Evolutionary conservation across 2,888 invertebrate genomes (phyloP).

Genomic region (Zeuzera pyrina): DNA sequence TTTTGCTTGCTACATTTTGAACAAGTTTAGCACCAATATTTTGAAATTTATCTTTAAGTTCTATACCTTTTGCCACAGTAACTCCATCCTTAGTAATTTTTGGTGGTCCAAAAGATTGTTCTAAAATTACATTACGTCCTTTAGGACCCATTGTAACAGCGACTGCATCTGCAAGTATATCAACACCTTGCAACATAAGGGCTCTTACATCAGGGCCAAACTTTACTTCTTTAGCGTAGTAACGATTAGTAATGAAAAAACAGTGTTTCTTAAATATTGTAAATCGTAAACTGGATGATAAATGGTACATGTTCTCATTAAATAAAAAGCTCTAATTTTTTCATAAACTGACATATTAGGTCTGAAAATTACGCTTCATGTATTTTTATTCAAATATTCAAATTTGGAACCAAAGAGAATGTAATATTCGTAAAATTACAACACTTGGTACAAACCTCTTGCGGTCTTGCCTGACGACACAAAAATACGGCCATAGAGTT

Average conservation of each 20-base stretch:
- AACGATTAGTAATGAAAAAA: constrained; percentile 18
- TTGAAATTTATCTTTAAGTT: constrained; percentile 97
- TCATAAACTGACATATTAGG: no score
- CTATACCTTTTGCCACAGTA: constrained; percentile 98
- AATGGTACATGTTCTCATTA: no score
- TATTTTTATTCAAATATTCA: no score
- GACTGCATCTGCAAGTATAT: constrained; percentile 97
- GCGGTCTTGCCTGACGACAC: no score
- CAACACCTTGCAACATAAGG: constrained; percentile 97
- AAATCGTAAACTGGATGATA: no score
- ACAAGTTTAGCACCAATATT: constrained; percentile 98
- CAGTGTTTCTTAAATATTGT: no score
- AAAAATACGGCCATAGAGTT: no score
- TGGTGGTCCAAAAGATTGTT: constrained; percentile 98
- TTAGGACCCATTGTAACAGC: constrained; percentile 99
- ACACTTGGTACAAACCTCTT: no score
- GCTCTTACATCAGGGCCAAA: constrained; percentile 97
- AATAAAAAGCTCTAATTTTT: no score
- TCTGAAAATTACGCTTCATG: no score
- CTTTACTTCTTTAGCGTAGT: constrained; percentile 93
- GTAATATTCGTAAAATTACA: no score
- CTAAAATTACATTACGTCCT: constrained; percentile 98
- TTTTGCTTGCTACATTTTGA: constrained; percentile 99
- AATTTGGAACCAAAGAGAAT: no score
- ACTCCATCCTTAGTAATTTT: constrained; percentile 99